Base-by-base conservation (phyloP, 2,888 invertebrate species). In the Andrena haemorrhoa region DNA sequence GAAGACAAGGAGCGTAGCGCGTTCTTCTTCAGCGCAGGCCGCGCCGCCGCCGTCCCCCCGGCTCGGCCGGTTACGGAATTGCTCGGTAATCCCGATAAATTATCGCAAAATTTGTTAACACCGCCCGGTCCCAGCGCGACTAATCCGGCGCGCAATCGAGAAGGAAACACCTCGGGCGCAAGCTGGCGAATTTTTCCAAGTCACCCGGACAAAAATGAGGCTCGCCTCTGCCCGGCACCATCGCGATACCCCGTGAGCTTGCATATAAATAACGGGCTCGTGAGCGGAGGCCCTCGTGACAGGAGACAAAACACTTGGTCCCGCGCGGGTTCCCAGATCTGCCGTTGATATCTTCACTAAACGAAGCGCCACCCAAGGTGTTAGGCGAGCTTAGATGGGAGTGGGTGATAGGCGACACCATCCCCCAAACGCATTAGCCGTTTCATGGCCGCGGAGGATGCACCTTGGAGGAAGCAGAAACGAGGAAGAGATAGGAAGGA, bases 351-450 rank as follows among this genome's bases (percentile, higher is more conserved):
- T 90, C 89, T 89, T 88, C 86, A 89, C 90, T 90, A 91, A 91
- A 90, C 88, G 89, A 87, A 86, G 85, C 90, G 88, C 93, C 93
- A 92, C 93, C 92, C 93, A 93, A 92, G 92, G 92, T 93, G 93
- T 93, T 90, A 90, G 91, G 86, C 87, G 85, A 84, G 79, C 85
- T 84, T 86, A 90, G 93, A 93, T 93, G 91, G 92, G 89, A 89
- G 86, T 88, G 84, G 65, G 82, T 88, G 93, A 93, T 92, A 93
- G 68, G 82, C 76, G 84, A 82, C 85, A 76, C 82, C 77, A 79
- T 89, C 87, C 87, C 84, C 76, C 23, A 10, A 75, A 85, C 86
- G 91, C 92, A 93, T 93, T 91, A 92, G 91, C 90, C 88, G 87
- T 89, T 91, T 92, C 87, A 88, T 81, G 87, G 85, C n/a, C 70